phyloP scores from a whole-genome alignment of 2,797 vertebrate species.

The Amblyopsis hoosieri region DNA sequence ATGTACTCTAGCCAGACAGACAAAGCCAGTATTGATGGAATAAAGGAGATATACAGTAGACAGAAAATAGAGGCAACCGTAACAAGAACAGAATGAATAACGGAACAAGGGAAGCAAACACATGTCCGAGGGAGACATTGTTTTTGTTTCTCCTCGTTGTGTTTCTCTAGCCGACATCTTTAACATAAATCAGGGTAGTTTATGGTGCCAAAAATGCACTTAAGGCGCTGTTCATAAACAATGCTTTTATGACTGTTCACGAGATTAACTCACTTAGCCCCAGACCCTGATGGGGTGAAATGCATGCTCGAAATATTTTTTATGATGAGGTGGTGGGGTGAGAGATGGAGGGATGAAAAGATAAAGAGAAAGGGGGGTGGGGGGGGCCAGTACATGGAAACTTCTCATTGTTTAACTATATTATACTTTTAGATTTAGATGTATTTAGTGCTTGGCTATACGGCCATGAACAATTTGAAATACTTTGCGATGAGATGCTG shows the following conservation, averaged over 20 bases:
- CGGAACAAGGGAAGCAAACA: too few relatives aligned
- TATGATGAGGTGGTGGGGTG: background rate
- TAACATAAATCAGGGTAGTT: slow-evolving; percentile 60
- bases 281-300: slow-evolving; percentile 53
- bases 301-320: slow-evolving; percentile 36
- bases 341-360: background rate
- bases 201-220: slow-evolving; percentile 75
- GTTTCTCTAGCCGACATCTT: slow-evolving; percentile 44
- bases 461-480: too few relatives aligned
- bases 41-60: too few relatives aligned
- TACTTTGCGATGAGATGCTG: background rate
- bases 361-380: background rate
- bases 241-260: slow-evolving; percentile 65
- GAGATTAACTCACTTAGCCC: slow-evolving; percentile 62
- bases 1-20: background rate
- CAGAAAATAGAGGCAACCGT: too few relatives aligned
- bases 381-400: too few relatives aligned
- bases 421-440: too few relatives aligned
- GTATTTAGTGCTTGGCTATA: too few relatives aligned
- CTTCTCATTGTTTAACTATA: too few relatives aligned
- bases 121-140: too few relatives aligned
- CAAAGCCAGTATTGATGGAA: background rate
- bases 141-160: slow-evolving; percentile 4
- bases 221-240: slow-evolving; percentile 72
- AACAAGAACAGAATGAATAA: too few relatives aligned